These are phyloP conservation scores for Rhopalosiphum maidis DNA, from an alignment of 1,140 invertebrate species.

Conservation along the genomic window DNA sequence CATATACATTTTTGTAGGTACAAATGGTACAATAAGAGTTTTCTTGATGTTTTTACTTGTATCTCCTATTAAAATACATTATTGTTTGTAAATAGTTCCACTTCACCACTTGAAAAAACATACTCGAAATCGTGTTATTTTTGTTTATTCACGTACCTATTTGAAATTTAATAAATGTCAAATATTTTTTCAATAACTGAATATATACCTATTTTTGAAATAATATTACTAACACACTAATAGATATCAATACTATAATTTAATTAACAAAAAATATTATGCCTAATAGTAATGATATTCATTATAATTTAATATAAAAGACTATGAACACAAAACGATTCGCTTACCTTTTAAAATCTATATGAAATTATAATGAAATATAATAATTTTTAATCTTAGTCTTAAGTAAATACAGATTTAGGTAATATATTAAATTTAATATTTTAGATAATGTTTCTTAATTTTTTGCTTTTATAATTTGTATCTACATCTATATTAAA, in stretches of 20 bases:
- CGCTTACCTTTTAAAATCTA: too few relatives aligned
- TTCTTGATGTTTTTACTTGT: not conserved
- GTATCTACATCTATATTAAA: not conserved
- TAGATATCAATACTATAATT: not conserved
- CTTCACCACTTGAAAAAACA: not conserved
- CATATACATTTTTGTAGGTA: not conserved
- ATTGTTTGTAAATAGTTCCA: not conserved
- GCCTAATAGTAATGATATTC: not conserved
- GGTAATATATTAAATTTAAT: not conserved
- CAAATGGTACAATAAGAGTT: not conserved
- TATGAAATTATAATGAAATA: too few relatives aligned
- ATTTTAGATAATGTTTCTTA: not conserved
- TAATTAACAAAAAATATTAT: not conserved
- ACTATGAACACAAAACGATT: not conserved
- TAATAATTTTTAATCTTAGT: too few relatives aligned
- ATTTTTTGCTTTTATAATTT: not conserved
- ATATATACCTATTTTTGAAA: not conserved
- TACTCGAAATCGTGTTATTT: conserved; percentile 13
- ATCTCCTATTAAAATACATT: not conserved
- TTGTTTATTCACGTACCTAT: not conserved
- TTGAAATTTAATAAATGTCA: conserved; percentile 29
- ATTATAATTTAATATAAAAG: not conserved
- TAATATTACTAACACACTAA: not conserved
- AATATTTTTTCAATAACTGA: not conserved
- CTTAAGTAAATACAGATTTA: too few relatives aligned